Base-by-base conservation (phyloP, 1,140 invertebrate genomes). In the Lordiphosa collinella region DNA sequence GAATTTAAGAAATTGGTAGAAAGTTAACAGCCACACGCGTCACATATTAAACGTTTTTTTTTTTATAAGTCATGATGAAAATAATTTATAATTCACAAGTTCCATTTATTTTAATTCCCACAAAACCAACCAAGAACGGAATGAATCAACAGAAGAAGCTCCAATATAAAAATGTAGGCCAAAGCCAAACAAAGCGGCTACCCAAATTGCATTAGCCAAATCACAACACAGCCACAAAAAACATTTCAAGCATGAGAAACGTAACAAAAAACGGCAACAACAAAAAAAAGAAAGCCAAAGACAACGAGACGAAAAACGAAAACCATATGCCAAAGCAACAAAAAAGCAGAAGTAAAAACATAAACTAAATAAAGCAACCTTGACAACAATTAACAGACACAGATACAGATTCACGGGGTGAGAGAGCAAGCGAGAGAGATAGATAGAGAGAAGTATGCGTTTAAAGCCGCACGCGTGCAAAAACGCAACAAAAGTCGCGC, bases 191-290 rank as follows among this genome's bases (percentile, higher is more conserved):
- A 80, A 69, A 79, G 60, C 69, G 36, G 54, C 61, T 76, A 82
- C 66, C 25, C 71, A 80, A 80, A 80, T 80, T 80, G 75, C 76
- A 80, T 80, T 80, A 80, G 76, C 54, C 66, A 75, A 80, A 82
- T 80, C 75, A 80, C 70, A 79, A 76, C 60, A 80, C 70, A 79
- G 75, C 52, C 54, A 54, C 22, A 51, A 37, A 67, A 80, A 80
- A 80, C 76, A 82, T 70, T 75, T 82, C 36, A 70, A 63, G 71
- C 75, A 60, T 75, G 61, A 82, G 58, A 8, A 47, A 58, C 46
- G 44, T 11, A 56, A 51, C 47, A 35, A 43, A 62, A 32, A 38
- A 49, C 36, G 25, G 37, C 37, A 29, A 48, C 16, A 37, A 43
- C 14, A 29, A 54, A 59, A 46, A 71, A 68, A 69, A 70, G 75